Percentiles rank a stretch among this genome's conserved stretches.
phyloP scores from a whole-genome alignment of 2,113 vertebrate genomes.

The Megaleporinus macrocephalus region DNA sequence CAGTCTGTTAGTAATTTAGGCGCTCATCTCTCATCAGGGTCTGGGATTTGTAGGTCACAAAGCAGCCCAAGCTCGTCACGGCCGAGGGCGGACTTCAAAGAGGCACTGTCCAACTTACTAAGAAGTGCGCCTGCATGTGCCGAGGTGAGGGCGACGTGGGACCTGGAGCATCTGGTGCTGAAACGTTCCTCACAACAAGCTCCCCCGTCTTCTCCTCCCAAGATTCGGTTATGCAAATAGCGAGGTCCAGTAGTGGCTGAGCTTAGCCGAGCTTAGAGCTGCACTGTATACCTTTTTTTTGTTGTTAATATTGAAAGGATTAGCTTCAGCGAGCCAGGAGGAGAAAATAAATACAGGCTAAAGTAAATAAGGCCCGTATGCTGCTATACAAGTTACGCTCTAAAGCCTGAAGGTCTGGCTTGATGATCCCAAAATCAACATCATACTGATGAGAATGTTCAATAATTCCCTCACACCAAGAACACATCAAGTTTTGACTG shows the following conservation, averaged over 20 bases:
- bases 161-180: not conserved
- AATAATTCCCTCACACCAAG: too few species aligned
- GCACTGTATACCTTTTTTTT: too few species aligned
- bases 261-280: not conserved
- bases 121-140: not conserved
- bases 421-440: too few species aligned
- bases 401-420: too few species aligned
- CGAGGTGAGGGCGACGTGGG: not conserved
- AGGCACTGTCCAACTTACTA: constrained; percentile 16
- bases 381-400: too few species aligned
- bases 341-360: too few species aligned
- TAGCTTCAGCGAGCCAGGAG: too few species aligned
- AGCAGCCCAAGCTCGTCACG: constrained; percentile 22
- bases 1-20: constrained; percentile 34
- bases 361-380: too few species aligned
- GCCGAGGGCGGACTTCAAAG: constrained; percentile 7
- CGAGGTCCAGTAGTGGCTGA: not conserved
- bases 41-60: constrained; percentile 40
- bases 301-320: too few species aligned
- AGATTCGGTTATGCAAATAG: not conserved
- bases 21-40: constrained; percentile 28
- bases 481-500: too few species aligned
- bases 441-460: too few species aligned
- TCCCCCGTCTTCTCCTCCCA: not conserved
- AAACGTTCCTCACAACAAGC: constrained; percentile 9